A percentile compares a stretch with the other conserved stretches of the same genome.
Conservation (phyloP, 2,888 invertebrate species). For the Stenodera caucasica region DNA sequence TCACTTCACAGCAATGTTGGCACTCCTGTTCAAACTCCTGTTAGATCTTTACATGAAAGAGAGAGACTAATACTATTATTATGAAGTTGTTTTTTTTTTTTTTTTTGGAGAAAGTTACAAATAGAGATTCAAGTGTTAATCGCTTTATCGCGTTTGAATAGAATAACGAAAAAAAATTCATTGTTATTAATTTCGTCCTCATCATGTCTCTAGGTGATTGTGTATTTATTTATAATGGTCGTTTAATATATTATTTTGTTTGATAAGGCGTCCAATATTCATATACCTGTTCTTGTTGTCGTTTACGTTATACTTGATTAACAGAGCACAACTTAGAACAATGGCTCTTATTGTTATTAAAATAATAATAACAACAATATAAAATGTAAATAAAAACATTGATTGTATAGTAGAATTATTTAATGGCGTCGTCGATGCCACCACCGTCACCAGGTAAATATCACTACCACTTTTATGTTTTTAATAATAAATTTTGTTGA, state of each 20-base stretch:
- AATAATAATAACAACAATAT: not conserved
- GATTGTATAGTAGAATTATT: not conserved
- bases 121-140: not conserved
- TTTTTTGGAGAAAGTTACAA: not conserved
- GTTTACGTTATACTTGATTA: constrained; percentile 33
- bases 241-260: not conserved
- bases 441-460: not conserved
- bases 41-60: not conserved
- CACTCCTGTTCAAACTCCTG: not conserved
- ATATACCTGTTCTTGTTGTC: constrained; percentile 12
- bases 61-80: not conserved
- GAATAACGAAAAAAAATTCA: not conserved
- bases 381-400: constrained; percentile 2
- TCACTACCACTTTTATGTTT: not conserved
- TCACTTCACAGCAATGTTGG: constrained; percentile 12
- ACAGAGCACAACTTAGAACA: constrained; percentile 29
- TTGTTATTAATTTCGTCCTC: not conserved
- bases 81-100: not conserved
- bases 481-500: constrained; percentile 16
- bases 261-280: constrained; percentile 3
- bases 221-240: not conserved
- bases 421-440: not conserved
- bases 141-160: not conserved
- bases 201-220: not conserved
- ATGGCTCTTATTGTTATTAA: not conserved